These are phyloP conservation scores for Probaryconus sp. DNA, from an alignment of 1,140 invertebrate species.

Conservation along the genomic window DNA sequence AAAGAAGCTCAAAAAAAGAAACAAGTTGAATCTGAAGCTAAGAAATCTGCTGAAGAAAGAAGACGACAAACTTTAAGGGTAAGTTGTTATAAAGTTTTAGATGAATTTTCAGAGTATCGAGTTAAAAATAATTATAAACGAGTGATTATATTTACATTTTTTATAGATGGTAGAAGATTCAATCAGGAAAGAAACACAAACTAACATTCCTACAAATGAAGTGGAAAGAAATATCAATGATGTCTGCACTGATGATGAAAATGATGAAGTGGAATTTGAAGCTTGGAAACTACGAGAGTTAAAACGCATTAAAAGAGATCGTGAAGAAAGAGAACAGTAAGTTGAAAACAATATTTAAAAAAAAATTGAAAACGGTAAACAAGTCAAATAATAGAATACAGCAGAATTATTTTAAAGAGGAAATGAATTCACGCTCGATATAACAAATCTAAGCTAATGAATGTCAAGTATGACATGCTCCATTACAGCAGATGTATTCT, in stretches of 20 bases:
- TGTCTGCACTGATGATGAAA: conserved; percentile 98
- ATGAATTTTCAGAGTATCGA: conserved; percentile 4
- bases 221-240: conserved; percentile 87
- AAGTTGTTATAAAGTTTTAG: conserved; percentile 40
- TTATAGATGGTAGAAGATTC: conserved; percentile 91
- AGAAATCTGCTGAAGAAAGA: conserved; percentile 83
- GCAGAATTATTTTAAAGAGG: no score
- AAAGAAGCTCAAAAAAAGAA: conserved; percentile 91
- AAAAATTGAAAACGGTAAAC: background rate
- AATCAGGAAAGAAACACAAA: conserved; percentile 84
- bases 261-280: conserved; percentile 98
- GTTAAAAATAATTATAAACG: conserved; percentile 18
- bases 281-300: conserved; percentile 98
- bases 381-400: no score
- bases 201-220: conserved; percentile 75
- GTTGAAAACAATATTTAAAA: no score
- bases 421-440: no score
- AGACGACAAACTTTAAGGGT: conserved; percentile 88
- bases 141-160: conserved; percentile 18
- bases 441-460: no score
- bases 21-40: conserved; percentile 82
- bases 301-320: conserved; percentile 95
- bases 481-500: no score
- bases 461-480: no score
- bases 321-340: conserved; percentile 95